Percentiles rank a stretch among this genome's conserved stretches.
Evolutionary conservation across 64 coral and sea anemone species (phyloP).

Genomic region (Platygyra sinensis): DNA sequence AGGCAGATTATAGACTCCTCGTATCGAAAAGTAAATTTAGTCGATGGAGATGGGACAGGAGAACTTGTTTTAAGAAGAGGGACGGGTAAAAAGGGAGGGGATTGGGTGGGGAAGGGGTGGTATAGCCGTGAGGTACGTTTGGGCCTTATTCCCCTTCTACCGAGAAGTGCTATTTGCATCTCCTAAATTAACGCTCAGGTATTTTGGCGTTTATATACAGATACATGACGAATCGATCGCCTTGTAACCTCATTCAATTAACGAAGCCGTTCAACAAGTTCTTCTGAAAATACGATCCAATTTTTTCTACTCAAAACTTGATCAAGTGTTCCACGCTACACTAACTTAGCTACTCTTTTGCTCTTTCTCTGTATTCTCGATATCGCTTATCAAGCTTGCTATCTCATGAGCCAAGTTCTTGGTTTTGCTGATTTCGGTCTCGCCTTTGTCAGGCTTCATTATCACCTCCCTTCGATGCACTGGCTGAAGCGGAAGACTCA

Average conservation of each 20-base stretch:
- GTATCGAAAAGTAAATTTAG: background rate
- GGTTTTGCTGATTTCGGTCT: background rate
- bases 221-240: background rate
- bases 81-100: background rate
- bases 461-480: background rate
- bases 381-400: slow-evolving; percentile 9
- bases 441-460: background rate
- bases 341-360: background rate
- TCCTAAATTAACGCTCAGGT: background rate
- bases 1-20: background rate
- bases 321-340: background rate
- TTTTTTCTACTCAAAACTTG: slow-evolving; percentile 1
- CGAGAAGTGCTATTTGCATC: background rate
- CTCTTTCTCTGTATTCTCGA: slow-evolving; percentile 2
- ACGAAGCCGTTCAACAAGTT: too few relatives aligned
- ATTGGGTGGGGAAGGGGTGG: background rate
- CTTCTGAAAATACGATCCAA: background rate
- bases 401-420: background rate
- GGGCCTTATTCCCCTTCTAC: background rate
- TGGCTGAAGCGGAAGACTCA: slow-evolving; percentile 1
- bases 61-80: background rate
- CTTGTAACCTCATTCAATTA: background rate
- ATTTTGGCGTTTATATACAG: background rate
- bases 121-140: background rate
- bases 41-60: background rate